Evolutionary conservation across 2,888 invertebrate species (phyloP).

Genomic region (Hydropsyche betteni): DNA sequence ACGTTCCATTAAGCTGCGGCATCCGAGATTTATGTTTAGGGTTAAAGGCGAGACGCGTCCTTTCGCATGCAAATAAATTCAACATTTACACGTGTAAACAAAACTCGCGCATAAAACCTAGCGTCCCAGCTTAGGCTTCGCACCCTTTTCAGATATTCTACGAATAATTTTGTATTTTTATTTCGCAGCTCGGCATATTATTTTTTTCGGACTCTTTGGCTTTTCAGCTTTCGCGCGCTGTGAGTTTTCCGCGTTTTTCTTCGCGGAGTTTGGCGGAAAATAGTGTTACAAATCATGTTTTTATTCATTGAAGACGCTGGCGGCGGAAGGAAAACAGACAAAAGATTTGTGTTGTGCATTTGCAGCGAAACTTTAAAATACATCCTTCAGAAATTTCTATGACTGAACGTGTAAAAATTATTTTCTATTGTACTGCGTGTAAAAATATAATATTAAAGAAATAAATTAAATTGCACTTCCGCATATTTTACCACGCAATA

Average conservation of each 20-base stretch:
- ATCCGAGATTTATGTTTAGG: conserved; percentile 25
- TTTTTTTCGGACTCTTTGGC: not conserved
- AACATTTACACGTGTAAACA: conserved; percentile 51
- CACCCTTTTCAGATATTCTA: conserved; percentile 46
- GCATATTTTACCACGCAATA: not conserved
- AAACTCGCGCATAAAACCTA: conserved; percentile 44
- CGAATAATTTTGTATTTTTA: conserved; percentile 33
- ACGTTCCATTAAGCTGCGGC: conserved; percentile 24
- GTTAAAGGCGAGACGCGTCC: conserved; percentile 39
- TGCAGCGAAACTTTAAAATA: not conserved
- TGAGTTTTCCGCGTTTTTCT: conserved; percentile 2
- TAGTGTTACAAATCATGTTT: conserved; percentile 51
- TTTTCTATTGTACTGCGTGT: not conserved
- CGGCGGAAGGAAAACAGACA: conserved; percentile 1
- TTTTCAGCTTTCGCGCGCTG: not conserved
- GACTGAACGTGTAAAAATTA: not conserved
- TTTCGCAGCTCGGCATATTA: not conserved
- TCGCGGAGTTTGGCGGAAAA: conserved; percentile 34
- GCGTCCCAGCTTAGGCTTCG: conserved; percentile 40
- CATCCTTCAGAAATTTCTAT: not conserved
- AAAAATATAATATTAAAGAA: too few relatives aligned
- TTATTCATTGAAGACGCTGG: conserved; percentile 47
- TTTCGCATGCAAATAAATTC: conserved; percentile 52
- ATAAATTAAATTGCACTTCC: too few relatives aligned
- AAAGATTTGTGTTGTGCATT: not conserved